Evolutionary conservation across 2,113 vertebrate genomes (phyloP).

Genomic region (Myiozetetes cayanensis): DNA sequence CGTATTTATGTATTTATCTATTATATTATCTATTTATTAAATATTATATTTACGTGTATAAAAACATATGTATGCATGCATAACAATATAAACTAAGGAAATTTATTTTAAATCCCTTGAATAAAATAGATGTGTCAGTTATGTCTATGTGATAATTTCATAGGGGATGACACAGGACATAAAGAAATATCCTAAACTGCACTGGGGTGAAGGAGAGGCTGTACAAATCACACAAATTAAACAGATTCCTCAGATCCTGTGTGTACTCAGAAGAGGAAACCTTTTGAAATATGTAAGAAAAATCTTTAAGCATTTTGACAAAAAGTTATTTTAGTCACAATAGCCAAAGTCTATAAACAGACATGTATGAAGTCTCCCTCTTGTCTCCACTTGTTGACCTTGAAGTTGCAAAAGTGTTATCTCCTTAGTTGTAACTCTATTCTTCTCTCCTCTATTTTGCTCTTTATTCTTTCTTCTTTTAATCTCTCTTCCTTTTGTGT

Average conservation of each 20-base stretch:
- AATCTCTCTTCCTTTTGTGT: no score
- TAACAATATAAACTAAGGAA: neutral
- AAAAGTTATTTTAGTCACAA: neutral
- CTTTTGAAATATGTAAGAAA: neutral
- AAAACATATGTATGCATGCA: neutral
- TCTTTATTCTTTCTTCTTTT: no score
- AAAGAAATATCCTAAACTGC: neutral
- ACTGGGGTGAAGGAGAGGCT: neutral
- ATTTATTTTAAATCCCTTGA: neutral
- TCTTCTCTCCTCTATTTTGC: no score
- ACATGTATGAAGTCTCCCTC: no score
- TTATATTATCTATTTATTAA: neutral
- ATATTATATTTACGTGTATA: neutral
- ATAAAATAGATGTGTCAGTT: neutral
- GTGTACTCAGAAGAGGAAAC: neutral
- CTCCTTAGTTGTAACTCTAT: no score
- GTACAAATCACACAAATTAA: neutral
- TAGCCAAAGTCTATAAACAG: no score
- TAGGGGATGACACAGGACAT: neutral
- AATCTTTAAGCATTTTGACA: neutral
- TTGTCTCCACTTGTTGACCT: no score
- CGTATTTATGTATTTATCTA: no score
- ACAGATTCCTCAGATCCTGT: rapidly evolving
- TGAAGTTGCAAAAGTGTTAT: no score
- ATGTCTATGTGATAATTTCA: neutral